phyloP scores from a whole-genome alignment of 2,888 invertebrate species.

The Heliconius cydno region DNA sequence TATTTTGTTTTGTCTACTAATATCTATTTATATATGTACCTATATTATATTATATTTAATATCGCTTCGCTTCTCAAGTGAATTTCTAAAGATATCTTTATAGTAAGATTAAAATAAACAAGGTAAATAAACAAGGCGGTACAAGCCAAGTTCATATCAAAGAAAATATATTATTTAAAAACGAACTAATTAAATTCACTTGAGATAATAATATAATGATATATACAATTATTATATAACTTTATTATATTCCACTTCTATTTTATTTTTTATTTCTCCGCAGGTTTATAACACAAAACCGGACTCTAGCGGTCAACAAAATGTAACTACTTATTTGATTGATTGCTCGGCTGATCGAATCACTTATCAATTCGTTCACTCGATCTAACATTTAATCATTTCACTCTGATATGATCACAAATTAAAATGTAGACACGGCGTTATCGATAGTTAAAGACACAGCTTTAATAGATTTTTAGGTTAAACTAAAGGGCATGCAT shows the following conservation, averaged over 20 bases:
- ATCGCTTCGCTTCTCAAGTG: constrained; percentile 71
- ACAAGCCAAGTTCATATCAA: constrained; percentile 6
- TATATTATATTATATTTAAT: constrained; percentile 56
- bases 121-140: not conserved
- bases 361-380: constrained; percentile 78
- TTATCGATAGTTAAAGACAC: constrained; percentile 62
- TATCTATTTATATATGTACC: constrained; percentile 20
- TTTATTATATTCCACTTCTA: constrained; percentile 73
- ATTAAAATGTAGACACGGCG: constrained; percentile 69
- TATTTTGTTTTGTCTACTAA: constrained; percentile 36
- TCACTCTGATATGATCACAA: constrained; percentile 77
- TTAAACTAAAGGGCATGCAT: constrained; percentile 65
- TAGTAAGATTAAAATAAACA: not conserved
- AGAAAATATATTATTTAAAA: not conserved
- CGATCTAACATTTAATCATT: constrained; percentile 69
- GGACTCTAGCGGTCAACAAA: constrained; percentile 83
- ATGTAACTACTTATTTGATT: constrained; percentile 82
- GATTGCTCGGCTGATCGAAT: constrained; percentile 79
- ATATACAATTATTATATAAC: constrained; percentile 61
- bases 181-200: constrained; percentile 56
- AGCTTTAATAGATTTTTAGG: constrained; percentile 65
- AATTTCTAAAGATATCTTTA: constrained; percentile 48
- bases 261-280: constrained; percentile 81
- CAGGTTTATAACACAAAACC: constrained; percentile 84
- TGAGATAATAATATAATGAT: constrained; percentile 57